Base-by-base conservation (phyloP, 1,140 invertebrate species). In the Drosophila mayri region DNA sequence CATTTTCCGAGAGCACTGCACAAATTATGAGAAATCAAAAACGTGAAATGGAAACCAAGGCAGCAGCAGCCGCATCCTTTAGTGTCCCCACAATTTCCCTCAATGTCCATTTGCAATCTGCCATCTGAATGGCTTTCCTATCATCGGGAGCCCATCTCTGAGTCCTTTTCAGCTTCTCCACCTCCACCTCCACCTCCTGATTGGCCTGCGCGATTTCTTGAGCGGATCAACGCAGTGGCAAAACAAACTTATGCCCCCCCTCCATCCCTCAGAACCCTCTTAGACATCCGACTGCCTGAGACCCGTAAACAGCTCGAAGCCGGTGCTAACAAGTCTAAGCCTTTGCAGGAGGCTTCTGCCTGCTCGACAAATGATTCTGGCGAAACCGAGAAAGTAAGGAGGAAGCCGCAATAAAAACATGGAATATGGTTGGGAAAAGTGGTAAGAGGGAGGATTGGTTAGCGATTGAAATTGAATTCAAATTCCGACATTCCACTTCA, bases 401-500 rank as follows among this genome's bases (percentile, higher is more conserved):
- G 57, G 65, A 87, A 86, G 59, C 64, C 74, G 63, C 83, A 80
- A 86, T 72, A 76, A 81, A 81, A 86, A 87, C 70, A 63, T 44
- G 66, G 46, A 54, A 73, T 85, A 84, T 67, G 43, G 43, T 18
- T 41, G 44, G 20, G 2, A n/a, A 30, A 50, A 25, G 25, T 28
- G 32, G 46, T 22, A 30, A 66, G 49, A 54, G 57, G 40, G n/a
- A 20, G 60, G 49, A 55, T 62, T 63, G 62, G 70, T 82, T 79
- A 73, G 62, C 83, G 64, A 76, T 76, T 76, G 83, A 71, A 68
- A 87, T 86, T 86, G 83, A 86, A 86, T 86, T 86, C 79, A 86
- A 82, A 86, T 86, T 87, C 79, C 71, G 47, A 64, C 68, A 54
- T 59, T 55, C 76, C 71, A 79, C 79, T 87, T 86, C 79, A 86